These are phyloP conservation scores for Bungarus multicinctus DNA, from an alignment of 2,113 vertebrate genomes.

Conservation along the genomic window DNA sequence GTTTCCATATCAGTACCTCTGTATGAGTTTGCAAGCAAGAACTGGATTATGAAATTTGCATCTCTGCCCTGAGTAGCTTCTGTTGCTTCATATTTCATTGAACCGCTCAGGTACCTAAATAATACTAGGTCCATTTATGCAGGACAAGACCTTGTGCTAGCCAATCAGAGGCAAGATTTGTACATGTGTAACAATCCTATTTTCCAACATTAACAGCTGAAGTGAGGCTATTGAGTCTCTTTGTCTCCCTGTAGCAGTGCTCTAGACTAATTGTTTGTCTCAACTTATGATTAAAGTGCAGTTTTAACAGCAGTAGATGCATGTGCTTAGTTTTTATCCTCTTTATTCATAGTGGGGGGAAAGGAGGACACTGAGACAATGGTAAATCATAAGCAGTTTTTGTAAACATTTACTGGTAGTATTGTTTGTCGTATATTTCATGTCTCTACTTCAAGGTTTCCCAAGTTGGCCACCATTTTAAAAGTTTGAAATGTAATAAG, in stretches of 20 bases:
- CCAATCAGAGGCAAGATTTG: constrained; percentile 17
- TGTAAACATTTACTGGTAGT: not conserved
- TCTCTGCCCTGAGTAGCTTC: not conserved
- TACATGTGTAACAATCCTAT: constrained; percentile 9
- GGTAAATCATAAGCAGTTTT: not conserved
- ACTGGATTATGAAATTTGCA: not conserved
- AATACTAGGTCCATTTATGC: not conserved
- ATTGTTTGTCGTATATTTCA: not conserved
- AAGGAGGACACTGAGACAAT: rapidly evolving
- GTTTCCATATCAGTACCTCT: not conserved
- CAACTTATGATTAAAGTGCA: constrained; percentile 9
- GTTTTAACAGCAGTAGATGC: not conserved
- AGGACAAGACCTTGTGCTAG: not conserved
- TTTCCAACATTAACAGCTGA: not conserved
- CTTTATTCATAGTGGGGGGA: not conserved
- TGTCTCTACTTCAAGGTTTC: not conserved
- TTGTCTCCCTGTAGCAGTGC: not conserved
- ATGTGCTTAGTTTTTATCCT: not conserved
- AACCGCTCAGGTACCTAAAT: constrained; percentile 8
- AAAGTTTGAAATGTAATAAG: not conserved
- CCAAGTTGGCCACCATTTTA: not conserved
- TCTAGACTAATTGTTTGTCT: not conserved
- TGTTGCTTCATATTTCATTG: not conserved
- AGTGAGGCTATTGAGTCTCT: not conserved
- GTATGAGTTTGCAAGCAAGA: not conserved